Percentiles rank a stretch among this genome's conserved stretches.
These are phyloP conservation scores for Dendrolimus houi DNA, from an alignment of 2,888 invertebrate genomes.

Conservation along the genomic window DNA sequence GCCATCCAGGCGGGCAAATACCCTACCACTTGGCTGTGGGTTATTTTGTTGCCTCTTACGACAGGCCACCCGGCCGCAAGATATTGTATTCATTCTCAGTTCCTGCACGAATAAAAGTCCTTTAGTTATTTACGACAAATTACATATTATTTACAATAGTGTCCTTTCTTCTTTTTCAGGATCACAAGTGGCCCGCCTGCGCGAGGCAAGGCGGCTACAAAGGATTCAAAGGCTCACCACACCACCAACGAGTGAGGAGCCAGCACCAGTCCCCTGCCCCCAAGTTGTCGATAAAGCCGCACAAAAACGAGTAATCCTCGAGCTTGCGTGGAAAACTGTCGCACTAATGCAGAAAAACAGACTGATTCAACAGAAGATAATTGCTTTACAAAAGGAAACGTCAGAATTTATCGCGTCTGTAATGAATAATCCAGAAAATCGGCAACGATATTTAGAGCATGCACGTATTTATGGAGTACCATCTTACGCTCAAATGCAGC, in stretches of 20 bases:
- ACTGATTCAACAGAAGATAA: conserved; percentile 76
- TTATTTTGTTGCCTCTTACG: no score
- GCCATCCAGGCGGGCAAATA: no score
- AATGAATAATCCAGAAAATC: conserved; percentile 70
- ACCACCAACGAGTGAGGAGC: conserved; percentile 25
- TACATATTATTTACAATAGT: background rate
- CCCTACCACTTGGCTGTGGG: no score
- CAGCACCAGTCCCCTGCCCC: conserved; percentile 19
- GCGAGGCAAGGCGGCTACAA: conserved; percentile 54
- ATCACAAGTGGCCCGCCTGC: conserved; percentile 42
- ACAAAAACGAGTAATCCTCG: conserved; percentile 71
- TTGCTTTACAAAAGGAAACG: conserved; percentile 78
- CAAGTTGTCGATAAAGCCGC: conserved; percentile 34
- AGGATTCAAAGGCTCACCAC: conserved; percentile 37
- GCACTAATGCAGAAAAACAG: conserved; percentile 78
- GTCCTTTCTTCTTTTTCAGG: conserved; percentile 40
- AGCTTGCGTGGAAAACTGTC: conserved; percentile 79
- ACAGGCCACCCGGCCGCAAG: no score
- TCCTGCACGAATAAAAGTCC: no score
- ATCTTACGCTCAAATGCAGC: conserved; percentile 5
- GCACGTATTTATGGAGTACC: conserved; percentile 30
- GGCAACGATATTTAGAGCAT: conserved; percentile 42
- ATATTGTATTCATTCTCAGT: no score
- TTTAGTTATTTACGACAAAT: no score
- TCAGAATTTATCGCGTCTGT: conserved; percentile 77